A percentile compares a stretch with the other conserved stretches of the same genome.
phyloP scores from a whole-genome alignment of 1,140 invertebrate genomes.

The Centruroides vittatus region DNA sequence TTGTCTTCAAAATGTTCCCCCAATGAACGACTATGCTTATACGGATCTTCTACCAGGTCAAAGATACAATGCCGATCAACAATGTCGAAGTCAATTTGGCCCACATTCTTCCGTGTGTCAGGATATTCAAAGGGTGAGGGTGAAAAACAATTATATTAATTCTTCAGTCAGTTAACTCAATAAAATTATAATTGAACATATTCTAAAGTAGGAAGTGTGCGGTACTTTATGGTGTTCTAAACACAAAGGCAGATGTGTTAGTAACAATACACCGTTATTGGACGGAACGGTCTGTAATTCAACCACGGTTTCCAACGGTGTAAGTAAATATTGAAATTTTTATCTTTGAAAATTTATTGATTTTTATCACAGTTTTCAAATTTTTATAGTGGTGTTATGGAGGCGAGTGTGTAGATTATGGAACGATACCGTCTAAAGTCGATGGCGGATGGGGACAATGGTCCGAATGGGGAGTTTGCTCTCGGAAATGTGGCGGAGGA shows the following conservation, averaged over 20 bases:
- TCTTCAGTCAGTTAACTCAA: neutral
- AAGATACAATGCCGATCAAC: conserved; percentile 70
- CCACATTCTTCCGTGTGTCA: conserved; percentile 51
- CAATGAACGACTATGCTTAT: conserved; percentile 9
- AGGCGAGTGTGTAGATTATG: conserved; percentile 60
- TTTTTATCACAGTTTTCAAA: neutral
- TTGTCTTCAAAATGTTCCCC: too few relatives aligned
- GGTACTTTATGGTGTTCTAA: conserved; percentile 62
- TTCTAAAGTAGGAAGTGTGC: conserved; percentile 43
- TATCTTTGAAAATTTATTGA: neutral
- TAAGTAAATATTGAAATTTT: too few relatives aligned
- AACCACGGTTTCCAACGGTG: conserved; percentile 34
- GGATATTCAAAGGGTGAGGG: conserved; percentile 33
- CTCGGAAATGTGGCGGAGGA: conserved; percentile 64
- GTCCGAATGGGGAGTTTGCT: conserved; percentile 65
- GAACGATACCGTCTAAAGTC: conserved; percentile 51
- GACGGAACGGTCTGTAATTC: conserved; percentile 69
- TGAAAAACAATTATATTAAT: conserved; percentile 4
- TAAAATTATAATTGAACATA: too few relatives aligned
- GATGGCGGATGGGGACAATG: conserved; percentile 72
- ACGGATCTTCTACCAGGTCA: conserved; percentile 39
- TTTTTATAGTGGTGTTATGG: conserved; percentile 62
- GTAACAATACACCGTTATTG: conserved; percentile 65
- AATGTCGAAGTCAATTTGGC: conserved; percentile 72
- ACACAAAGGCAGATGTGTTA: conserved; percentile 64